Evolutionary conservation across 1,140 invertebrate genomes (phyloP).

Genomic region (Spodoptera frugiperda): DNA sequence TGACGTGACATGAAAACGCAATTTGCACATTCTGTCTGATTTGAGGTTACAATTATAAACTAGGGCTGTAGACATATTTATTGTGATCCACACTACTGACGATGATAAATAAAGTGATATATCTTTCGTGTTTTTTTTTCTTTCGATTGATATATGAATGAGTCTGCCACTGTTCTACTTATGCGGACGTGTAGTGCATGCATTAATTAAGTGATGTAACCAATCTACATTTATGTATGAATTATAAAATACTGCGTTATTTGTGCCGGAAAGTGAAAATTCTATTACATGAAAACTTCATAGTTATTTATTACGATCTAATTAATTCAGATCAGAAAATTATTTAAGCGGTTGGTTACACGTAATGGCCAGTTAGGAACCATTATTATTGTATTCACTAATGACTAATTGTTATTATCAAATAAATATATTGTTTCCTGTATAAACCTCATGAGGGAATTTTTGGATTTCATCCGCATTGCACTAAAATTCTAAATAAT

Average conservation of each 20-base stretch:
- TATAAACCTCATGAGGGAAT: too few relatives aligned
- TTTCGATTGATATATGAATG: constrained; percentile 23
- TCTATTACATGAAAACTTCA: constrained; percentile 6
- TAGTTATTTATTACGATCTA: constrained; percentile 3
- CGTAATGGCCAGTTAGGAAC: neutral
- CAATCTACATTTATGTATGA: constrained; percentile 36
- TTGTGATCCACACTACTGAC: neutral
- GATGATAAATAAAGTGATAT: neutral
- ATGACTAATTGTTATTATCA: too few relatives aligned
- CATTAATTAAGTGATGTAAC: constrained; percentile 35
- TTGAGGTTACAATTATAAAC: constrained; percentile 46
- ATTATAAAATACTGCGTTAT: constrained; percentile 24
- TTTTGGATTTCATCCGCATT: too few relatives aligned
- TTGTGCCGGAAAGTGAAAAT: constrained; percentile 19
- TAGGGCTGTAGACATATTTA: constrained; percentile 10
- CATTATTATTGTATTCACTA: neutral
- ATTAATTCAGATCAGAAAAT: constrained; percentile 1
- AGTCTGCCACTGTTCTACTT: constrained; percentile 27
- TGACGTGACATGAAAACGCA: constrained; percentile 50
- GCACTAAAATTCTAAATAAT: too few relatives aligned
- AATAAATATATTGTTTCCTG: too few relatives aligned
- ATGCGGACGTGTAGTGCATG: constrained; percentile 10
- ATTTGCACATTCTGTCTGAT: constrained; percentile 52
- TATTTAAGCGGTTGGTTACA: neutral
- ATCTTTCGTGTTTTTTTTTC: constrained; percentile 4